Conservation (phyloP, 2,888 invertebrate species). For the Anorthoa munda region DNA sequence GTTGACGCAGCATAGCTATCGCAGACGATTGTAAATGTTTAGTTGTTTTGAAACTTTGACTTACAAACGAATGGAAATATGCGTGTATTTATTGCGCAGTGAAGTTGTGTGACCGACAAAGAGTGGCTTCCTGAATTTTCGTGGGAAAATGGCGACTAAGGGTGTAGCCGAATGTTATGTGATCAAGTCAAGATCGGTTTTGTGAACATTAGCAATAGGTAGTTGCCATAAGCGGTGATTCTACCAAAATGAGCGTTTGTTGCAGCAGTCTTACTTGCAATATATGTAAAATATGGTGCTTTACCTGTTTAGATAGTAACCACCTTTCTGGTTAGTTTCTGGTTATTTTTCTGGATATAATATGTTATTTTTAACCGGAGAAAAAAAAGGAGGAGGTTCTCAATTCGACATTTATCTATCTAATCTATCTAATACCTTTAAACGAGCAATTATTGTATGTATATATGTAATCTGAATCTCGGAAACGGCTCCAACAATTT, state of each 20-base stretch:
- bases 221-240: background rate
- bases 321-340: too few species aligned
- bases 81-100: constrained; percentile 23
- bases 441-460: too few species aligned
- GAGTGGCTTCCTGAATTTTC: constrained; percentile 3
- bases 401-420: too few species aligned
- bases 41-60: constrained; percentile 31
- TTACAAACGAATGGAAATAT: constrained; percentile 34
- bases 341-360: too few species aligned
- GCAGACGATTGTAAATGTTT: constrained; percentile 57
- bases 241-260: background rate
- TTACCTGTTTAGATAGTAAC: too few species aligned
- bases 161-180: background rate
- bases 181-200: background rate
- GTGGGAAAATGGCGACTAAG: constrained; percentile 18
- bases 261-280: background rate
- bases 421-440: too few species aligned
- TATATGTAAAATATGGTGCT: too few species aligned
- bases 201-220: background rate
- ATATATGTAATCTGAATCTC: too few species aligned
- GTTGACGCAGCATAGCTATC: constrained; percentile 36
- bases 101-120: constrained; percentile 26
- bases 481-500: too few species aligned
- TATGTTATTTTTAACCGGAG: too few species aligned
- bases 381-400: too few species aligned